Evolutionary conservation across 2,797 vertebrate species (phyloP), one percentile per base, ranked within the genome.

Genomic region (Hydrocynus forskahlii): DNA sequence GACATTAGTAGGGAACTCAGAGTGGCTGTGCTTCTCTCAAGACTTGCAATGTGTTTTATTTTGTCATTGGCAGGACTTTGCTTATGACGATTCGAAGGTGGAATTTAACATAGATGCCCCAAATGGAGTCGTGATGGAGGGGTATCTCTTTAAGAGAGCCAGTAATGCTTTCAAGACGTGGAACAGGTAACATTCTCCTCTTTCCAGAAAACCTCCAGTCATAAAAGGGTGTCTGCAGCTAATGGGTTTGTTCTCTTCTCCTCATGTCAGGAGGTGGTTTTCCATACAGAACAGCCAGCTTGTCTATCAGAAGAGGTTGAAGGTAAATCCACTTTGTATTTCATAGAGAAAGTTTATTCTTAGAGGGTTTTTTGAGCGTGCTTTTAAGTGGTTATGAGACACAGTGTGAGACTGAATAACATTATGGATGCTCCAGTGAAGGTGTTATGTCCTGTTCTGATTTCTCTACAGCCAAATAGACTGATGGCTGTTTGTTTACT

Each of bases 81-180:
- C 97, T 80, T 97, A 96, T 0, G 97, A 99, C 88, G 98, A 99
- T 79, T 95, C 95, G 0, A 99, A 97, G 88, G 92, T 95, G 85
- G 97, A 99, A 76, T 99, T 98, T 70, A 97, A 98, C 0, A 95
- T 98, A 60, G 97, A 99, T 0, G 97, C 97, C 1, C 97, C 97
- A 0, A 98, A 96, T 13, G 98, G 98, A 0, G 97, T 99, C 57
- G 98, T 98, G 84, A 98, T 99, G 98, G 98, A 99, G 90, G 98
- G 98, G 0, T 98, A 99, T 87, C 96, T 99, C 82, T 99, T 98
- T 89, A 99, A 99, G 93, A 96, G 98, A 87, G 97, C 98, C 73
- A 99, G 97, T 92, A 99, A 99, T 0, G 97, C 98, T 9, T 99
- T 99, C 91, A 99, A 99, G 91, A 99, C 97, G 0, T 99, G 98